Evolutionary conservation across 2,113 vertebrate genomes (phyloP).

Genomic region (Hystrix cristata): DNA sequence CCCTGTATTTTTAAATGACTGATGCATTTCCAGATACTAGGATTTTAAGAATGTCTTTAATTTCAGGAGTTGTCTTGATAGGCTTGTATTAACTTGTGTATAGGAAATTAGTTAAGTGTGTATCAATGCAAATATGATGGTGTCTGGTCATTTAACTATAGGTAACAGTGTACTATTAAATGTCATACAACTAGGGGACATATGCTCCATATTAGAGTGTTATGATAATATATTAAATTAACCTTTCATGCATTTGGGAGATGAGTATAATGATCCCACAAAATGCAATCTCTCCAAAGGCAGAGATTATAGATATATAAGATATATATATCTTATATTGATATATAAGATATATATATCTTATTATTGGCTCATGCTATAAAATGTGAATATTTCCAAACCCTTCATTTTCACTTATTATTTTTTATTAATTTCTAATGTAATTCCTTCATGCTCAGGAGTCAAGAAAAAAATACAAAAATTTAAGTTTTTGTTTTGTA

Average conservation of each 20-base stretch:
- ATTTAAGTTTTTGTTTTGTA: not conserved
- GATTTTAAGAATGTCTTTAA: not conserved
- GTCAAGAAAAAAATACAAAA: not conserved
- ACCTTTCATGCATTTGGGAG: not conserved
- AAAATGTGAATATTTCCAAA: not conserved
- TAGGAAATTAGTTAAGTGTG: not conserved
- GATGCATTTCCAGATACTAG: not conserved
- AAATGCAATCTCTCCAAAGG: not conserved
- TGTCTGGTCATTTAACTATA: not conserved
- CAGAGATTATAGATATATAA: too few species aligned
- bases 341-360: not conserved
- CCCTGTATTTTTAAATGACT: not conserved
- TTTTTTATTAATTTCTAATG: not conserved
- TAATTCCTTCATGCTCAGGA: not conserved
- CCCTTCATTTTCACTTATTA: not conserved
- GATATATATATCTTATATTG: not conserved
- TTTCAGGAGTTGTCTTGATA: not conserved
- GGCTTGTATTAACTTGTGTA: not conserved
- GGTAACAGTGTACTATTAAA: not conserved
- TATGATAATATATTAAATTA: not conserved
- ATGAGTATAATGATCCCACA: not conserved
- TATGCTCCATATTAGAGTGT: not conserved
- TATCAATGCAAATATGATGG: not conserved
- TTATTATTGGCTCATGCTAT: not conserved
- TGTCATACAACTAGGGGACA: not conserved